These are phyloP conservation scores for Hyaena hyaena DNA, from an alignment of 2,113 vertebrate species.

Conservation along the genomic window DNA sequence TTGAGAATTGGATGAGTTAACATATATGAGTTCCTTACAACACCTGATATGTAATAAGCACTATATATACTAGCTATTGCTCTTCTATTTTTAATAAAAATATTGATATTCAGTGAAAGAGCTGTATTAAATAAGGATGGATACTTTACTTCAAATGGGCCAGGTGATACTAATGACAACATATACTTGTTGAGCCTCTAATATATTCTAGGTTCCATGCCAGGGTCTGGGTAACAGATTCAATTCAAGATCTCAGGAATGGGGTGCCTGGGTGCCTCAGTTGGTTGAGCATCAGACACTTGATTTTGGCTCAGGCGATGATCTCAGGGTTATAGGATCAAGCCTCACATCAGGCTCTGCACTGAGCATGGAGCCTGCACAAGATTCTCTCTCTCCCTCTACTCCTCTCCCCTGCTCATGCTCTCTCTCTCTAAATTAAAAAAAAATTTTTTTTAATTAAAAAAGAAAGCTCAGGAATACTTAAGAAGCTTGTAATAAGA, in stretches of 20 bases:
- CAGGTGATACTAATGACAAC: not conserved
- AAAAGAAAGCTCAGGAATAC: not conserved
- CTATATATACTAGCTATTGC: not conserved
- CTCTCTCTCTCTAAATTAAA: too few species aligned
- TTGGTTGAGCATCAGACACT: too few species aligned
- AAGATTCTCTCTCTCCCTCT: too few species aligned
- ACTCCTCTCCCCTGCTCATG: too few species aligned
- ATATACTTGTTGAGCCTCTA: not conserved
- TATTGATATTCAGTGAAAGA: not conserved
- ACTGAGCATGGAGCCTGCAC: too few species aligned
- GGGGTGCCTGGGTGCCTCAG: too few species aligned
- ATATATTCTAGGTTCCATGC: not conserved
- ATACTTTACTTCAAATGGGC: not conserved
- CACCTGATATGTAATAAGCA: not conserved
- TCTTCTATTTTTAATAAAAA: not conserved
- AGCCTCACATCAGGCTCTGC: too few species aligned
- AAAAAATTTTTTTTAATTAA: too few species aligned
- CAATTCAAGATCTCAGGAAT: not conserved
- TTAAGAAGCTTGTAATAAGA: not conserved
- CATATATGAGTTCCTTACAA: slow-evolving; percentile 17
- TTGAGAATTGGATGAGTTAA: not conserved
- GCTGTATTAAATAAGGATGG: not conserved
- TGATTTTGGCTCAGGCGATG: too few species aligned
- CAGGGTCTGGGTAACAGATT: not conserved
- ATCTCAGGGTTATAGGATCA: too few species aligned